Percentiles rank a stretch among this genome's conserved stretches.
These are phyloP conservation scores for Indri indri DNA, from an alignment of 2,113 vertebrate species.

Conservation along the genomic window DNA sequence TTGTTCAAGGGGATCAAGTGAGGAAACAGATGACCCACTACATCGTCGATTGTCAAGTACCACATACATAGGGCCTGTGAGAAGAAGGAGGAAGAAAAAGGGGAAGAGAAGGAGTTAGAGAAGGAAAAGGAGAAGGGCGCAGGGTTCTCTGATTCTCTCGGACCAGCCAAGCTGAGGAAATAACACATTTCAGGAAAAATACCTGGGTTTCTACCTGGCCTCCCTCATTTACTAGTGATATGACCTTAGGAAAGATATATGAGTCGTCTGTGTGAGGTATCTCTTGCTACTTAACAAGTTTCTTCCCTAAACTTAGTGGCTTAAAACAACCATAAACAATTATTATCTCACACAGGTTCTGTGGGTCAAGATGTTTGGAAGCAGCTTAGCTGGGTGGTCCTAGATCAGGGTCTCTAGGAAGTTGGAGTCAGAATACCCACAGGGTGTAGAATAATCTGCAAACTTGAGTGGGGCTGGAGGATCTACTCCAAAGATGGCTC, in stretches of 20 bases:
- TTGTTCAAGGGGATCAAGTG: background rate
- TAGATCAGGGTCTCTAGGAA: background rate
- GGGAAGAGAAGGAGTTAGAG: background rate
- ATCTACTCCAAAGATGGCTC: background rate
- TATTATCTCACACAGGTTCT: background rate
- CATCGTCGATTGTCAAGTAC: background rate
- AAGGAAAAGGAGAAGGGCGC: background rate
- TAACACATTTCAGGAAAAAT: background rate
- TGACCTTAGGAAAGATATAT: background rate
- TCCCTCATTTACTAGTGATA: background rate
- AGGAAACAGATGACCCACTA: background rate
- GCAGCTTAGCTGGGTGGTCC: background rate
- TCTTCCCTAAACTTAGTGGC: background rate
- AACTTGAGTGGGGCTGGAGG: background rate
- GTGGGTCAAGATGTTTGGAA: background rate
- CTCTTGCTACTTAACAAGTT: background rate
- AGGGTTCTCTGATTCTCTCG: background rate
- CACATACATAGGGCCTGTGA: fast-evolving
- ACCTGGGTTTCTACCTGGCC: background rate
- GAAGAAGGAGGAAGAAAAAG: background rate
- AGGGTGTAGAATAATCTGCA: background rate
- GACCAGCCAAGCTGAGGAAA: background rate
- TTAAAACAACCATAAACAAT: background rate
- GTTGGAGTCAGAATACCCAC: background rate
- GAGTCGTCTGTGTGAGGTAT: background rate